These are phyloP conservation scores for Antheraea yamamai DNA, from an alignment of 2,888 invertebrate genomes.

Conservation along the genomic window DNA sequence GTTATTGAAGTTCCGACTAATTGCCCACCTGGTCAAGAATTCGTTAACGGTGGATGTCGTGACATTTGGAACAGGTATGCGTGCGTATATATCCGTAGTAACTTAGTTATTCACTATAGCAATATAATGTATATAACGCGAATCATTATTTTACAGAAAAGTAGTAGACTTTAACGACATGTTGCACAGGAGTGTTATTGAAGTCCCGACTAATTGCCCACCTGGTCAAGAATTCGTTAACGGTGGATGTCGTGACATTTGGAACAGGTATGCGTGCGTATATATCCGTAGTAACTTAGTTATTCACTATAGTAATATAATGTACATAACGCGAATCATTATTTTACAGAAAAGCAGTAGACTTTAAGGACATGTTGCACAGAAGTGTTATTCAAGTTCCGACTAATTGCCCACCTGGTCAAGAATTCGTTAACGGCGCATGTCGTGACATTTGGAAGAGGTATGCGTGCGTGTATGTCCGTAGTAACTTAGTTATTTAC, in stretches of 20 bases:
- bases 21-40: constrained; percentile 40
- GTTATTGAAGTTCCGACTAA: constrained; percentile 41
- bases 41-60: constrained; percentile 38
- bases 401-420: constrained; percentile 40
- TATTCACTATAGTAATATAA: not conserved
- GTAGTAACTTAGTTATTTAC: not conserved
- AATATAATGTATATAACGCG: not conserved
- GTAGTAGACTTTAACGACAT: no score
- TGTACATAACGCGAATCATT: not conserved
- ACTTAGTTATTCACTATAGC: not conserved
- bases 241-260: constrained; percentile 37
- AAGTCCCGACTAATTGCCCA: constrained; percentile 35
- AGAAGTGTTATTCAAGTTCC: constrained; percentile 41
- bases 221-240: constrained; percentile 38
- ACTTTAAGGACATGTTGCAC: not conserved
- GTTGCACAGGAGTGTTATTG: no score
- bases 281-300: not conserved
- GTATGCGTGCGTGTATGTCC: not conserved
- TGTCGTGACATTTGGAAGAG: constrained; percentile 33
- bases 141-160: no score
- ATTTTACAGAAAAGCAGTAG: not conserved
- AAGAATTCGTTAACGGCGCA: constrained; percentile 38
- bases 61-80: constrained; percentile 26
- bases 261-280: constrained; percentile 21
- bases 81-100: not conserved